Percentiles rank a stretch among this genome's conserved stretches.
These are phyloP conservation scores for Acomys russatus DNA, from an alignment of 2,797 vertebrate genomes.

Conservation along the genomic window DNA sequence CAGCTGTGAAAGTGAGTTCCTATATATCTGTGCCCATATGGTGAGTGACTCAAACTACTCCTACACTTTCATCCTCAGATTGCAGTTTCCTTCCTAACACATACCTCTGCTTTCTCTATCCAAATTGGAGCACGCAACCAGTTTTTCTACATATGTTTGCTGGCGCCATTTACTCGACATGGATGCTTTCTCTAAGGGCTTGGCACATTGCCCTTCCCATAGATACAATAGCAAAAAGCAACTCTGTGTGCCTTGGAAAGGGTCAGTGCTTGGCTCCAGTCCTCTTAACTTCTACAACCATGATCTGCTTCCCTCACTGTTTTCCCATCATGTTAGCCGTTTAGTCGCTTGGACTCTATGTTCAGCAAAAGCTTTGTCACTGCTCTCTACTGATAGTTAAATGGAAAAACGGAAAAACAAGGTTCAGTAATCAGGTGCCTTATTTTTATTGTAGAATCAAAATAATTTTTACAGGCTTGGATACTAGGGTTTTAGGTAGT, in stretches of 20 bases:
- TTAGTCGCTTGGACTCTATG: neutral
- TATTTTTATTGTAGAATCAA: neutral
- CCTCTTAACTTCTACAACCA: neutral
- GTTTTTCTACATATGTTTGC: rapidly evolving
- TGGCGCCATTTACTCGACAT: neutral
- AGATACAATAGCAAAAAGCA: neutral
- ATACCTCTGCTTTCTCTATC: neutral
- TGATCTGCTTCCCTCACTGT: rapidly evolving
- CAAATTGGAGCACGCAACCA: neutral
- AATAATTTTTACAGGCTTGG: neutral
- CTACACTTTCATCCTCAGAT: neutral
- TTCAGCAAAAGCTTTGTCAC: rapidly evolving
- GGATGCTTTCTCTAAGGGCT: neutral
- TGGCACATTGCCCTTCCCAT: neutral
- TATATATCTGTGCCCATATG: neutral
- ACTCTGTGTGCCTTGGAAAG: rapidly evolving
- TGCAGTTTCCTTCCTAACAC: rapidly evolving
- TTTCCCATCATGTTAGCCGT: rapidly evolving
- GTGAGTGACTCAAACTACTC: neutral
- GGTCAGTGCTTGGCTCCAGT: too few species aligned
- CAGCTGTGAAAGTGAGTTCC: neutral
- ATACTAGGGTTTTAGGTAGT: neutral
- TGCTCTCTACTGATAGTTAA: neutral
- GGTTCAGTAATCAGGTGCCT: neutral
- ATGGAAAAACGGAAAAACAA: neutral